Conservation (phyloP, 2,888 invertebrate genomes). For the Cheilosia soror region DNA sequence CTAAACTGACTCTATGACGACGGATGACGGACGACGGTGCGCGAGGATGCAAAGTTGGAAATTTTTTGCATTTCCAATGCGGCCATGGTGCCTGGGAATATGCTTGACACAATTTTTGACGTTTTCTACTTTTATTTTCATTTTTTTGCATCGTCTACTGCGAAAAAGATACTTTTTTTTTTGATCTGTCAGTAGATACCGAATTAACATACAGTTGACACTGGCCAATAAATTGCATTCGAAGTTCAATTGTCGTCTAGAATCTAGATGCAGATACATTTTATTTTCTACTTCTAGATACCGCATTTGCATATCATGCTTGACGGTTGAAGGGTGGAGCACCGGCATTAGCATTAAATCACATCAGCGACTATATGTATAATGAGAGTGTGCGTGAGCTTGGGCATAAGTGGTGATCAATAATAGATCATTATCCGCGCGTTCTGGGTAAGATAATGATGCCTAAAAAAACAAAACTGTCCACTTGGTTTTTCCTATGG, state of each 20-base stretch:
- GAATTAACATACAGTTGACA: slow-evolving; percentile 60
- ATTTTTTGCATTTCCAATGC: slow-evolving; percentile 62
- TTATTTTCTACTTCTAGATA: background rate
- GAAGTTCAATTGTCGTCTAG: slow-evolving; percentile 72
- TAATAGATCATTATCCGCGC: slow-evolving; percentile 67
- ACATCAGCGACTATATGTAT: background rate
- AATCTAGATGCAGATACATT: slow-evolving; percentile 38
- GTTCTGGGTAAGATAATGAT: slow-evolving; percentile 37
- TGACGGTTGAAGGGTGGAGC: slow-evolving; percentile 42
- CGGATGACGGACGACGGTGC: background rate
- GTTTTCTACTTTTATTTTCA: slow-evolving; percentile 13
- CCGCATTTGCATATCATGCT: slow-evolving; percentile 47
- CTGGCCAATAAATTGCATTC: slow-evolving; percentile 70
- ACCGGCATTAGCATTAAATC: slow-evolving; percentile 26
- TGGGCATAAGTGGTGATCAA: slow-evolving; percentile 52
- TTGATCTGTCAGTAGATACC: slow-evolving; percentile 66
- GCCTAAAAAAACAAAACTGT: slow-evolving; percentile 31
- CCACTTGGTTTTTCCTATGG: slow-evolving; percentile 1
- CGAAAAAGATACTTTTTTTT: slow-evolving; percentile 55
- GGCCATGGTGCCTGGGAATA: slow-evolving; percentile 64
- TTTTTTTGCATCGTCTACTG: slow-evolving; percentile 24
- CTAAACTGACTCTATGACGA: no score
- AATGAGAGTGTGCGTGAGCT: slow-evolving; percentile 52
- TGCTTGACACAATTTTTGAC: slow-evolving; percentile 71
- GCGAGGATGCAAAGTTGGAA: slow-evolving; percentile 45